Percentiles rank a stretch among this genome's conserved stretches.
Evolutionary conservation across 2,113 vertebrate genomes (phyloP).

Genomic region (Malurus elegans): DNA sequence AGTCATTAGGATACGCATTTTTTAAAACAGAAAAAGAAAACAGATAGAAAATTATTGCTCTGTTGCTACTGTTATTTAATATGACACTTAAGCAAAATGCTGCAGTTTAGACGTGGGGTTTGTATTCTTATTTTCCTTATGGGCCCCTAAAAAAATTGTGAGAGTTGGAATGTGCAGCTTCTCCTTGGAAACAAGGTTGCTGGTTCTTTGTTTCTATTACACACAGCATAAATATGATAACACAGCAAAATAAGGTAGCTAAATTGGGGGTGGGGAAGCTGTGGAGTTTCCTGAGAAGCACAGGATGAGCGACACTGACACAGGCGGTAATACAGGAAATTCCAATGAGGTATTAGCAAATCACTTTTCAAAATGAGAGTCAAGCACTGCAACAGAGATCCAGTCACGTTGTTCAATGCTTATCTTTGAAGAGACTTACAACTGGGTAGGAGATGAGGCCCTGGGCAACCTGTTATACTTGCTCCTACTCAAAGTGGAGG

Average conservation of each 20-base stretch:
- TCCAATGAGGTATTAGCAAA: constrained; percentile 18
- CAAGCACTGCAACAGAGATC: not conserved
- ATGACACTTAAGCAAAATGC: not conserved
- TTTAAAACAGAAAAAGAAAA: not conserved
- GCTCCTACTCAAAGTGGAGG: not conserved
- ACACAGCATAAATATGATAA: not conserved
- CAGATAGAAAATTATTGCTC: not conserved
- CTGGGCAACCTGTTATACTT: not conserved
- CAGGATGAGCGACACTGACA: not conserved
- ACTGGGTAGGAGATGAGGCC: not conserved
- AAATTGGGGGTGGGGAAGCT: not conserved
- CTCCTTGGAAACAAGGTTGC: not conserved
- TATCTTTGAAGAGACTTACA: not conserved
- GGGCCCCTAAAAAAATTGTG: not conserved
- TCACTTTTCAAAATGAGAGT: not conserved
- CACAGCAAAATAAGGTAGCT: not conserved
- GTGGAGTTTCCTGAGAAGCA: not conserved
- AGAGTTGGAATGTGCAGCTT: not conserved
- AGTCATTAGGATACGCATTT: not conserved
- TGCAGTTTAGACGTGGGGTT: not conserved
- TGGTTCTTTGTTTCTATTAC: not conserved
- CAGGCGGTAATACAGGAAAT: not conserved
- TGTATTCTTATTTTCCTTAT: not conserved
- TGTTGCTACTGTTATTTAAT: not conserved
- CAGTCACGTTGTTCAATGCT: not conserved